Conservation (phyloP, 2,113 vertebrate genomes). For the Poeciliopsis retropinna region DNA sequence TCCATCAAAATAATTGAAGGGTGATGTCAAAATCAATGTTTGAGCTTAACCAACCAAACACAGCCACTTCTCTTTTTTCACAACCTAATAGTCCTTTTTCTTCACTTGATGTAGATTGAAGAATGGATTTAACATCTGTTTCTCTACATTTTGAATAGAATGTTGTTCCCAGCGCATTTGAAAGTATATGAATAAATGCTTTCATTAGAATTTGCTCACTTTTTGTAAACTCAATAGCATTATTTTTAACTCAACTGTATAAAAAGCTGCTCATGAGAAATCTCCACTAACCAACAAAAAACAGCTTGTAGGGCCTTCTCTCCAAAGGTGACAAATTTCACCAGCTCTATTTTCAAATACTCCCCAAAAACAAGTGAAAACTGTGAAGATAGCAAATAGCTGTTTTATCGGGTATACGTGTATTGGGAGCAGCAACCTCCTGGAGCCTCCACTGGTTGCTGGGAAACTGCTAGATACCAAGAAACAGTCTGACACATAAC, state of each 20-base stretch:
- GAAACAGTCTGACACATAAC: slow-evolving; percentile 31
- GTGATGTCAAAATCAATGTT: neutral
- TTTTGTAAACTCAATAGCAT: neutral
- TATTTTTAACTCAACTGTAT: neutral
- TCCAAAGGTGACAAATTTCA: slow-evolving; percentile 2
- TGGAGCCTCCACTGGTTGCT: slow-evolving; percentile 25
- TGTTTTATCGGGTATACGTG: slow-evolving; percentile 31
- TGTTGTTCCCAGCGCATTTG: neutral
- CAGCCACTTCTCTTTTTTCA: too few relatives aligned
- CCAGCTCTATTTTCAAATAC: neutral
- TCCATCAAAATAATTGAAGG: too few relatives aligned
- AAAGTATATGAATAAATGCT: neutral
- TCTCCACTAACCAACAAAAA: neutral
- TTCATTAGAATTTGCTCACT: neutral
- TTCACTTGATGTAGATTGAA: neutral
- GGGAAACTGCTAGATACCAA: slow-evolving; percentile 40
- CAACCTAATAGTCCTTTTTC: neutral
- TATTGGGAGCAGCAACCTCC: slow-evolving; percentile 21
- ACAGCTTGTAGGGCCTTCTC: neutral
- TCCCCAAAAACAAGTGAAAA: neutral
- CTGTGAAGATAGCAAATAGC: slow-evolving; percentile 9
- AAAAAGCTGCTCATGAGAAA: neutral
- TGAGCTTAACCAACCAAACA: too few relatives aligned
- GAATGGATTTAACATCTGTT: neutral
- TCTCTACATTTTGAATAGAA: neutral